Evolutionary conservation across 1,140 invertebrate species (phyloP).

Genomic region (Microplitis demolitor): DNA sequence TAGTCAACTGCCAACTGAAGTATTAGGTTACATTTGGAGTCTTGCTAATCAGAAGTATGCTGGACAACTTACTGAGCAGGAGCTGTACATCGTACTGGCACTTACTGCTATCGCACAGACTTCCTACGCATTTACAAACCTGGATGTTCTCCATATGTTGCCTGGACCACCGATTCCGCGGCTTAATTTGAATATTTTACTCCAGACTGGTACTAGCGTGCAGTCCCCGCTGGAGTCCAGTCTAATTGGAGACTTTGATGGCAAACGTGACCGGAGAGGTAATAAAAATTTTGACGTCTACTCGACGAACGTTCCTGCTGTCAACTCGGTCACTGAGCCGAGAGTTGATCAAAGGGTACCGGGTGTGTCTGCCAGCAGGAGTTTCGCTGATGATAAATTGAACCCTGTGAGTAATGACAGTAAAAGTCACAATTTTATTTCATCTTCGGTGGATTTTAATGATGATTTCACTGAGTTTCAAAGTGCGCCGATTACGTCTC

Average conservation of each 20-base stretch:
- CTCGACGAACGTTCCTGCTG: not conserved
- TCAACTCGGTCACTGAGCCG: constrained; percentile 14
- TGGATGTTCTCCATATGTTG: constrained; percentile 61
- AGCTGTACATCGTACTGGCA: constrained; percentile 67
- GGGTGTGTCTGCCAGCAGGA: not conserved
- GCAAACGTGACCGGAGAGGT: not conserved
- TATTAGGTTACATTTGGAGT: constrained; percentile 69
- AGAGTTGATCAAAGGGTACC: constrained; percentile 2
- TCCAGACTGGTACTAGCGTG: constrained; percentile 12
- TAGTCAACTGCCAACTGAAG: constrained; percentile 66
- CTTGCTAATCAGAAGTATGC: constrained; percentile 67
- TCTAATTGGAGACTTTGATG: not conserved
- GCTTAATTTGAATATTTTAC: constrained; percentile 52
- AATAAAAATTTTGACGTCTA: not conserved
- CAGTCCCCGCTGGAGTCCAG: constrained; percentile 14
- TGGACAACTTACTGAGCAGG: constrained; percentile 66
- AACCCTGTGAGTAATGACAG: constrained; percentile 6
- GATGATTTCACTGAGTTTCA: constrained; percentile 70
- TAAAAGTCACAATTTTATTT: not conserved
- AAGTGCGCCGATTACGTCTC: constrained; percentile 54
- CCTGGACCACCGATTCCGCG: constrained; percentile 63
- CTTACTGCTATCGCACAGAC: constrained; percentile 69
- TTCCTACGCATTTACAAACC: constrained; percentile 61
- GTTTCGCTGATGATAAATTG: not conserved
- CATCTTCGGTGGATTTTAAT: constrained; percentile 35